Base-by-base conservation (phyloP, 2,888 invertebrate species). In the Sisyra nigra region DNA sequence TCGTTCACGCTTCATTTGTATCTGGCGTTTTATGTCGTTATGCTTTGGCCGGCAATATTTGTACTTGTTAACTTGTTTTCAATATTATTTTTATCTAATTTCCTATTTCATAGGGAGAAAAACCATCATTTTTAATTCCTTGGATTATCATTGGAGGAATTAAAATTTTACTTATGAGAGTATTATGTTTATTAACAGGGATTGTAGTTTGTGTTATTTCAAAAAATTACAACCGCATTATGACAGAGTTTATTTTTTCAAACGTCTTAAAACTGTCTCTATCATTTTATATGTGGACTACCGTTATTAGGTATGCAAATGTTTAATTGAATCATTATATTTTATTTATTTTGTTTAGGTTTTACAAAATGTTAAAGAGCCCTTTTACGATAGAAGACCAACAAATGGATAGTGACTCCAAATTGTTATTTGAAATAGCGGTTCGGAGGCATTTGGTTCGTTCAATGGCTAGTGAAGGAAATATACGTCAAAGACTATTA, bases 1-100 rank as follows among this genome's bases (percentile, higher is more conserved):
- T 69, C 70, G 45, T 71, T 71, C 53, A 69, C 71, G 0, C 63
- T 70, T 33, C 71, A 72, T 53, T 58, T 69, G 4, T 71, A 71
- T 52, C 58, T 73, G 15, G 69, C 69, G 2, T 59, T 69, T 8
- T 72, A 71, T 50, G 67, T 72, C 45, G 67, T 71, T 4, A 60
- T 72, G 44, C 56, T 72, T 4, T 73, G 72, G 58, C 72, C 72
- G 30, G 64, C 67, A 1, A 65, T 70, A 51, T 58, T 71, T 62
- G 72, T 72, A 55, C 55, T n/a, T n/a, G n/a, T 33, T 18, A 35
- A 41, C 29, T 30, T 44, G 34, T 9, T 41, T 41, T 24, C 7
- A 7, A 24, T 24, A 24, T 24, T 24, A n/a, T 34, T 34, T 7
- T 34, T 8, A 4, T 4, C 15, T n/a, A 30, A 14, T 31, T 9